Conservation (phyloP, 30 jellyfish, hydroid and myxozoan genomes). For the Phacellophora camtschatica region DNA sequence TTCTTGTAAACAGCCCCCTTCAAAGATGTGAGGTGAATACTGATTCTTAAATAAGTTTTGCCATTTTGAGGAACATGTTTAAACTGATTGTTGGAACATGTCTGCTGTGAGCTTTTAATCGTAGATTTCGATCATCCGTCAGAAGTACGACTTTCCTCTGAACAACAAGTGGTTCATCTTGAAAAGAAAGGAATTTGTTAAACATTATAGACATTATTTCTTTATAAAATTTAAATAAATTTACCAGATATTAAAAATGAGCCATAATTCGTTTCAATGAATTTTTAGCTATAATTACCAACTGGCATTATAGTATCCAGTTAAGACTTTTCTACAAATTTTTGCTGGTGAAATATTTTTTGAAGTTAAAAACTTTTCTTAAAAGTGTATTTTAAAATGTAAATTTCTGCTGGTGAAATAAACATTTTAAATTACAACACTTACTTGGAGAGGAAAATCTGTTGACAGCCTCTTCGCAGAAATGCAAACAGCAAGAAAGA, state of each 20-base stretch:
- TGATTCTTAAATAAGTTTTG: conserved; percentile 58
- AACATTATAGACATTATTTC: not conserved
- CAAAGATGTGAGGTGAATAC: too few species aligned
- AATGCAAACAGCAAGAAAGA: conserved; percentile 88
- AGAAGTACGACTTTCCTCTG: conserved; percentile 80
- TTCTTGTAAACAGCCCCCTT: too few species aligned
- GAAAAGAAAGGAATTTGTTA: not conserved
- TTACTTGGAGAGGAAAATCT: conserved; percentile 22
- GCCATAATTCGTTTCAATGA: too few species aligned
- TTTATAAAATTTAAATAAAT: not conserved
- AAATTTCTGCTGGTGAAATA: too few species aligned
- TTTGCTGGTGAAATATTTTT: too few species aligned
- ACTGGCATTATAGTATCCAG: too few species aligned
- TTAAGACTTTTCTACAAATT: too few species aligned
- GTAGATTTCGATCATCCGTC: conserved; percentile 92
- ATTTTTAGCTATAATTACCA: too few species aligned
- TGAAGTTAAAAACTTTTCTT: too few species aligned
- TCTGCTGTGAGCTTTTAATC: conserved; percentile 93
- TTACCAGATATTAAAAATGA: not conserved
- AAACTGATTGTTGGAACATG: conserved; percentile 90
- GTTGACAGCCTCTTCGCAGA: conserved; percentile 76
- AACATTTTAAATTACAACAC: too few species aligned
- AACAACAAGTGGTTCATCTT: conserved; percentile 73
- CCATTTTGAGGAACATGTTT: conserved; percentile 76
- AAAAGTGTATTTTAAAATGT: too few species aligned